Evolutionary conservation across 1,140 invertebrate genomes (phyloP), one percentile per base, ranked within the genome.

Genomic region (fruit fly (Drosophila melanogaster)): DNA sequence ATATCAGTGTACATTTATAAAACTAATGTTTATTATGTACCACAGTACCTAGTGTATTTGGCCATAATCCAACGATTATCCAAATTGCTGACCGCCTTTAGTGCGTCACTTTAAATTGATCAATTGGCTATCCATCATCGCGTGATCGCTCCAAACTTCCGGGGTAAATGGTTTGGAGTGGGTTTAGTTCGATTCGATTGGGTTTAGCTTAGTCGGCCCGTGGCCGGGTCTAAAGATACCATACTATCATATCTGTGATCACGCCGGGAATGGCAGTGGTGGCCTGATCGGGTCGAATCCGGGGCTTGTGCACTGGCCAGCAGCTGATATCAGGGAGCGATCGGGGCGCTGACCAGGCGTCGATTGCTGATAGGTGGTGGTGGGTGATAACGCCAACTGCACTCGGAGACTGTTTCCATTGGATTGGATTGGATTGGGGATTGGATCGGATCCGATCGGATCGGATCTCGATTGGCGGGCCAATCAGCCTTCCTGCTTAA

Each of bases 401-500:
- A 70, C 35, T 69, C 35, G 43, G 65, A 40, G 64, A 70, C 65
- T 70, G 67, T 71, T 70, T 71, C 65, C 67, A 70, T 50, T 15
- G 64, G 66, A n/a, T n/a, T n/a, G 50, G 43, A 53, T 35, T 8
- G 35, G 14, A 12, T 54, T 50, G 47, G 19, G 64, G 66, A n/a
- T n/a, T n/a, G 50, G 43, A 53, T 35, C 26, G 35, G 14, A 12
- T 54, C 47, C 47, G 56, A 60, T 64, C 38, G 49, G 56, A 60
- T 65, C 38, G 49, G 66, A 46, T 56, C 41, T n/a, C 41, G 66
- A 41, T 47, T 56, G 22, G 11, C n/a, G 14, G 3, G 3, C 60
- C 51, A 65, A 66, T 66, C 66, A 41, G 41, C 37, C 26, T 41
- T 55, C n/a, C 22, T 22, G 37, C 22, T 40, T 40, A 57, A 74